Evolutionary conservation across 1,140 invertebrate species (phyloP).

Genomic region (Parapsyche elsis): DNA sequence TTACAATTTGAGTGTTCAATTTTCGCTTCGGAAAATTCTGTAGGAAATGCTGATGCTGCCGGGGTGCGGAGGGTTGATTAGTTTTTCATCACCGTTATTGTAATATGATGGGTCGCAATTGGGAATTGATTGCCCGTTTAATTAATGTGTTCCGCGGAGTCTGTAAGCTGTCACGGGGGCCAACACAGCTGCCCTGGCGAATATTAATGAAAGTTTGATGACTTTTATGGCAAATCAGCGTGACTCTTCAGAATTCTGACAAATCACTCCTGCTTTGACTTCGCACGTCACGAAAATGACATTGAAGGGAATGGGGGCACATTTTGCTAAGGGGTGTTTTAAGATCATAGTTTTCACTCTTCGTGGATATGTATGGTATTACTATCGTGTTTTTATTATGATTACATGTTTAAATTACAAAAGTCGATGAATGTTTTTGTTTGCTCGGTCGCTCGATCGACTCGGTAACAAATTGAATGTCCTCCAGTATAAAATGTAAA

Average conservation of each 20-base stretch:
- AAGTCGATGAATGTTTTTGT: too few relatives aligned
- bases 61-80: not conserved
- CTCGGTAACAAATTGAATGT: too few relatives aligned
- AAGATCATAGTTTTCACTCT: too few relatives aligned
- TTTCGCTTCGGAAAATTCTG: not conserved
- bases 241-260: slow-evolving; percentile 29
- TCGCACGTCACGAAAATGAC: not conserved
- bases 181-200: slow-evolving; percentile 28
- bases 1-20: not conserved
- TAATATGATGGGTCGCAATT: slow-evolving; percentile 40
- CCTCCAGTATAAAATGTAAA: too few relatives aligned
- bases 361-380: too few relatives aligned
- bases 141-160: slow-evolving; percentile 27
- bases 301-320: too few relatives aligned
- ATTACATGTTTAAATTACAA: too few relatives aligned
- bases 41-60: not conserved
- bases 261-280: slow-evolving; percentile 24
- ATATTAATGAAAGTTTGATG: slow-evolving; percentile 43
- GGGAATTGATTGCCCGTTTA: slow-evolving; percentile 43
- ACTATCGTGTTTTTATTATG: too few relatives aligned
- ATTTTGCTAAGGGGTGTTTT: too few relatives aligned
- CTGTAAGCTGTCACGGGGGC: slow-evolving; percentile 29
- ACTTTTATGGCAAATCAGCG: slow-evolving; percentile 20
- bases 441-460: too few relatives aligned
- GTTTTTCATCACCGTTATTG: slow-evolving; percentile 23